Percentiles rank a stretch among this genome's conserved stretches.
Conservation (phyloP, 2,113 vertebrate genomes). For the Phyllostomus hastatus region DNA sequence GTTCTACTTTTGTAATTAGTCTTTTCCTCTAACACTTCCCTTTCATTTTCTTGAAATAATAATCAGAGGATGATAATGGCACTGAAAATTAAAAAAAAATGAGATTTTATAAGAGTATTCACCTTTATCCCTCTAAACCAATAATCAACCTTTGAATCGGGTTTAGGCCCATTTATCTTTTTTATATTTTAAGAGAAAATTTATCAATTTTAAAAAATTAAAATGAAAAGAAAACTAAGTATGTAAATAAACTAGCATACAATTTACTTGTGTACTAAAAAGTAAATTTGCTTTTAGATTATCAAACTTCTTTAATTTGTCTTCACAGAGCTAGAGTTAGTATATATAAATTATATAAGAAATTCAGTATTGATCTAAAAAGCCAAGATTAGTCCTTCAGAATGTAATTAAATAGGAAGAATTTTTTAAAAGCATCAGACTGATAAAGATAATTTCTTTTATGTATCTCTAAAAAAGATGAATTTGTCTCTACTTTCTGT, state of each 20-base stretch:
- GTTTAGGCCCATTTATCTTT: background rate
- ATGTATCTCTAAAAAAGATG: background rate
- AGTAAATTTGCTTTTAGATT: background rate
- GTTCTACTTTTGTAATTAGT: background rate
- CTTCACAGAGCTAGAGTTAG: background rate
- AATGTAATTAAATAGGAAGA: background rate
- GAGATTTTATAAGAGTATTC: background rate
- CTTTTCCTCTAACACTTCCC: background rate
- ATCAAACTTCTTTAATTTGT: background rate
- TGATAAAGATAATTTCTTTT: background rate
- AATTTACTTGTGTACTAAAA: background rate
- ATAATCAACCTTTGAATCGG: background rate
- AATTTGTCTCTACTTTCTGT: background rate
- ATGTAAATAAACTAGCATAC: background rate
- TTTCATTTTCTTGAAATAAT: background rate
- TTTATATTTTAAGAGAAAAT: background rate
- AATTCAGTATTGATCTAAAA: background rate
- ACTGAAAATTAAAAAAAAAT: background rate
- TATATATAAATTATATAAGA: background rate
- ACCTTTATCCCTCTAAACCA: background rate
- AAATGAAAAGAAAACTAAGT: conserved; percentile 10
- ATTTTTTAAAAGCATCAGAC: background rate
- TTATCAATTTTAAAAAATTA: background rate
- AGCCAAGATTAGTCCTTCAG: background rate
- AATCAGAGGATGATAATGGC: background rate